These are phyloP conservation scores for Lontra canadensis DNA, from an alignment of 2,113 vertebrate genomes.

Conservation along the genomic window DNA sequence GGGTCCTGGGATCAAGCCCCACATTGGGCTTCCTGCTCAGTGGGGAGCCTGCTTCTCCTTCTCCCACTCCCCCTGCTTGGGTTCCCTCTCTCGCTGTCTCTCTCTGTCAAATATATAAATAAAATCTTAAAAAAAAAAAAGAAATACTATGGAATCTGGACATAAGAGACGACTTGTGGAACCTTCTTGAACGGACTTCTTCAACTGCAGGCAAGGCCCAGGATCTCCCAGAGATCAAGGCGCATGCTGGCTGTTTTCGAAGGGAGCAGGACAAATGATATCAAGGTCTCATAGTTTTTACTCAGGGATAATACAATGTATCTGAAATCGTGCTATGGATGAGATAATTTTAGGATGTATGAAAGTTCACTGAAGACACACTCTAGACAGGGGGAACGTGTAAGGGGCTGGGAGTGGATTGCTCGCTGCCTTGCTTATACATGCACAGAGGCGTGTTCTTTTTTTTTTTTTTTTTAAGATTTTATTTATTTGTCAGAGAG, in stretches of 20 bases:
- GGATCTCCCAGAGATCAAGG: not conserved
- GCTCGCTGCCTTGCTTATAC: not conserved
- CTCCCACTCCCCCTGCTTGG: too few relatives aligned
- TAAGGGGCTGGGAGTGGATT: not conserved
- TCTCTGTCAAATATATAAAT: too few relatives aligned
- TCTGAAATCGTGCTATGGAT: not conserved
- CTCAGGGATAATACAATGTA: not conserved
- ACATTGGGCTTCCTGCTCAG: too few relatives aligned
- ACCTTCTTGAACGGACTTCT: not conserved
- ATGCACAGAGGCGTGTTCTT: not conserved
- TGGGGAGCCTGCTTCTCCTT: too few relatives aligned
- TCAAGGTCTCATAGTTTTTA: not conserved
- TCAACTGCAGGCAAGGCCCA: not conserved
- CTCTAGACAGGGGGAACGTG: not conserved
- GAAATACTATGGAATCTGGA: not conserved
- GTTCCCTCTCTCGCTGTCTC: too few relatives aligned
- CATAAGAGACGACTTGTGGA: not conserved
- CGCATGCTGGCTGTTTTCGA: not conserved
- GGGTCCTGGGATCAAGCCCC: too few relatives aligned
- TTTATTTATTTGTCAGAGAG: too few relatives aligned
- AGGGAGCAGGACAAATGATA: not conserved
- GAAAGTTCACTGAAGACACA: not conserved
- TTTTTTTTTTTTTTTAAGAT: too few relatives aligned
- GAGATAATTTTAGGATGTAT: not conserved
- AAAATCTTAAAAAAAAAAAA: too few relatives aligned